A percentile compares a stretch with the other conserved stretches of the same genome.
These are phyloP conservation scores for Mechanitis mazaeus DNA, from an alignment of 2,888 invertebrate species.

Conservation along the genomic window DNA sequence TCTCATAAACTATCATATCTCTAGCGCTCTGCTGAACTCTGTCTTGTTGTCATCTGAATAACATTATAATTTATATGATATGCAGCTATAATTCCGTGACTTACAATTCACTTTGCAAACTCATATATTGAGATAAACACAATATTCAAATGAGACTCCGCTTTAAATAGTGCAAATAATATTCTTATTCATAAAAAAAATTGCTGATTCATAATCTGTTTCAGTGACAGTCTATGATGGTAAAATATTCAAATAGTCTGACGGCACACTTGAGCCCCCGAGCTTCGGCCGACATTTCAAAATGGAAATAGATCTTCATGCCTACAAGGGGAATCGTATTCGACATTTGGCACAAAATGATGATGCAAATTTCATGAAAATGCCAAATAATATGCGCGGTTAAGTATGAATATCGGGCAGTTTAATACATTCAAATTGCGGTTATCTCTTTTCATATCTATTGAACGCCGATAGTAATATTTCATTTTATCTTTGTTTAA, in stretches of 20 bases:
- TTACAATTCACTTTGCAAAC: neutral
- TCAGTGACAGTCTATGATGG: conserved; percentile 50
- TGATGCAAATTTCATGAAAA: conserved; percentile 59
- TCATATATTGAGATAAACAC: conserved; percentile 1
- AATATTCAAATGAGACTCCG: neutral
- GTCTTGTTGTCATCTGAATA: neutral
- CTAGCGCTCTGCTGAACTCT: neutral
- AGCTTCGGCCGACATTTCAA: conserved; percentile 62
- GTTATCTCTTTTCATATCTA: conserved; percentile 20
- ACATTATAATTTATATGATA: neutral
- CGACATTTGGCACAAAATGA: conserved; percentile 63
- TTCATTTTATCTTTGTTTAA: conserved; percentile 6
- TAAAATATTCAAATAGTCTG: conserved; percentile 72
- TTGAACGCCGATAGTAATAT: neutral
- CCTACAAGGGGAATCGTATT: conserved; percentile 62
- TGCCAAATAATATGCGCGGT: conserved; percentile 51
- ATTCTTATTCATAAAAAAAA: conserved; percentile 23
- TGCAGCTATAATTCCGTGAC: neutral
- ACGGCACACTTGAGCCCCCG: conserved; percentile 59
- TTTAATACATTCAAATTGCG: conserved; percentile 22
- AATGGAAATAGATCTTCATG: conserved; percentile 66
- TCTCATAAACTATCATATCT: neutral
- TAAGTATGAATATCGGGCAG: conserved; percentile 50
- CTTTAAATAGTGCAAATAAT: conserved; percentile 5
- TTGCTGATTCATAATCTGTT: conserved; percentile 58